Evolutionary conservation across 92 coral and sea anemone genomes (phyloP).

Genomic region (Pocillopora meandrina): DNA sequence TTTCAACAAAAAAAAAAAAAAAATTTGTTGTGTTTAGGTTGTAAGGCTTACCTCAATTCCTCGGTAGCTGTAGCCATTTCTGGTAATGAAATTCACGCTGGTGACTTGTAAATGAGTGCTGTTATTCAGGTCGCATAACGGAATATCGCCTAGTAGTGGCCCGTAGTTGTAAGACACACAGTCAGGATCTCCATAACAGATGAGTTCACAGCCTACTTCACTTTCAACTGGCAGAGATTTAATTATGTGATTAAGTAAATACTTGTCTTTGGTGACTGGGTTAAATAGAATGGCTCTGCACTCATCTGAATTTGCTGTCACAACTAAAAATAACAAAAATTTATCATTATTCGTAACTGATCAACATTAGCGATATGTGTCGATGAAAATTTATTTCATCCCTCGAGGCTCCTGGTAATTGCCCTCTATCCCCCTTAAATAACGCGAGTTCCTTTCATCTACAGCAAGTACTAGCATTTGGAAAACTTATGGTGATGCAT

Average conservation of each 20-base stretch:
- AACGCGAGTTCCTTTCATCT: no score
- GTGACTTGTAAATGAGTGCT: not conserved
- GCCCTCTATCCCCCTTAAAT: no score
- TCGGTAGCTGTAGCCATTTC: not conserved
- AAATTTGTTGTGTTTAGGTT: no score
- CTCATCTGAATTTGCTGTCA: not conserved
- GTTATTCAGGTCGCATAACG: not conserved
- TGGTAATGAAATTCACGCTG: not conserved
- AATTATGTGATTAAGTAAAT: not conserved
- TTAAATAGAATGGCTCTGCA: not conserved
- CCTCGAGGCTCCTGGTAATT: no score
- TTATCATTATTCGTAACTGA: no score
- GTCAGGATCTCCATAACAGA: not conserved
- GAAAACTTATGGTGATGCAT: no score
- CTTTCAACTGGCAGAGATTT: not conserved
- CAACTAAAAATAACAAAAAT: no score
- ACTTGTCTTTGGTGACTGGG: not conserved
- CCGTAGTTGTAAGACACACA: conserved; percentile 14
- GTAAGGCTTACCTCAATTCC: not conserved
- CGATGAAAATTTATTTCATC: no score
- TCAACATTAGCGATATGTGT: no score
- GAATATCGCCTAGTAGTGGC: not conserved
- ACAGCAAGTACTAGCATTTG: no score
- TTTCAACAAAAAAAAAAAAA: not conserved
- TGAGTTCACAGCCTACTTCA: not conserved